Percentiles rank a stretch among this genome's conserved stretches.
Evolutionary conservation across 2,797 vertebrate species (phyloP).

Genomic region (Acanthurus leucopareius): DNA sequence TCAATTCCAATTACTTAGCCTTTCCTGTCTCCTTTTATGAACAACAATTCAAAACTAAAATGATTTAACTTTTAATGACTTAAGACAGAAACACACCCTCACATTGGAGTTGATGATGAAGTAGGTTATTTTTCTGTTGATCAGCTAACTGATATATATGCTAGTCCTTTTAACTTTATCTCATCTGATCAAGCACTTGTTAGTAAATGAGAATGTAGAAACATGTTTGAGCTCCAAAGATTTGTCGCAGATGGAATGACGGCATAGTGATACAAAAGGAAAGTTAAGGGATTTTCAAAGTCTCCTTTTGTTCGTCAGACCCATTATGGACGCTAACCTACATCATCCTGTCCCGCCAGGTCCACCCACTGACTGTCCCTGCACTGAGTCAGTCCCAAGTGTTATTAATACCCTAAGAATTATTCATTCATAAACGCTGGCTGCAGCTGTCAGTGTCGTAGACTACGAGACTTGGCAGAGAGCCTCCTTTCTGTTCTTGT

Average conservation of each 20-base stretch:
- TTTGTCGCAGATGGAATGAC: background rate
- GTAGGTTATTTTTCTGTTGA: no score
- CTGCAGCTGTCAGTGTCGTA: constrained; percentile 69
- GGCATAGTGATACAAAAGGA: constrained; percentile 1
- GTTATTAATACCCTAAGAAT: constrained; percentile 64
- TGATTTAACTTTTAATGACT: background rate
- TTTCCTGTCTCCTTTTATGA: background rate
- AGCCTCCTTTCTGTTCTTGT: constrained; percentile 68
- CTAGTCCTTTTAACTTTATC: background rate
- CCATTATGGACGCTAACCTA: constrained; percentile 40
- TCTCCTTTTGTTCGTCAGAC: constrained; percentile 47
- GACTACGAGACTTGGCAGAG: constrained; percentile 78
- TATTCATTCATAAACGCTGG: constrained; percentile 82
- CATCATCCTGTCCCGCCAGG: constrained; percentile 25
- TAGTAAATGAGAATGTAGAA: background rate
- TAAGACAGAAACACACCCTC: background rate
- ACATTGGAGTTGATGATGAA: background rate
- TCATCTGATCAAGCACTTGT: background rate
- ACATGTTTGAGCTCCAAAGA: background rate
- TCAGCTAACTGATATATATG: background rate
- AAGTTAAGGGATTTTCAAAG: constrained; percentile 44
- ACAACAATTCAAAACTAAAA: background rate
- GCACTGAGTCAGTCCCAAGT: constrained; percentile 64
- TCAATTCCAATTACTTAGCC: background rate
- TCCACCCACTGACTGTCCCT: constrained; percentile 57